Percentiles rank a stretch among this genome's conserved stretches.
These are phyloP conservation scores for Orcinus orca DNA, from an alignment of 2,113 vertebrate genomes.

Conservation along the genomic window DNA sequence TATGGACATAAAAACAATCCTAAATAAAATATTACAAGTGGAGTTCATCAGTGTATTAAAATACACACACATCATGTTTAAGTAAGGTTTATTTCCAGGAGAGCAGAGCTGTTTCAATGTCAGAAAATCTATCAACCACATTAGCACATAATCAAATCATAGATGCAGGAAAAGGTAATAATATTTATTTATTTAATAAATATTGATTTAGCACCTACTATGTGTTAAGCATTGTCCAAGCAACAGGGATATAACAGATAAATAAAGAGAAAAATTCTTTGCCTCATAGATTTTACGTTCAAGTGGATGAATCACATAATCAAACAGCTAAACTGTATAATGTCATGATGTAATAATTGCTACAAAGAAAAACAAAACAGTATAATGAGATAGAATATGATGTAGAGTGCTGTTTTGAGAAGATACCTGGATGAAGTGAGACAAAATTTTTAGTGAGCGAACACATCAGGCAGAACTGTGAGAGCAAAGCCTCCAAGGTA, in stretches of 20 bases:
- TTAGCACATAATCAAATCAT: background rate
- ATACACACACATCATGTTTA: background rate
- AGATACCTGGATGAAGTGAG: background rate
- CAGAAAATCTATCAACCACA: background rate
- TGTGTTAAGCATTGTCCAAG: background rate
- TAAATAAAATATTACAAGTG: background rate
- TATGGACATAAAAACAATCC: background rate
- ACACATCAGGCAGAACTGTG: background rate
- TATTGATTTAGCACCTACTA: background rate
- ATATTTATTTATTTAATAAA: background rate
- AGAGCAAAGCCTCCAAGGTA: background rate
- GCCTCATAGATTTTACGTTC: background rate
- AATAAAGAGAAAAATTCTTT: background rate
- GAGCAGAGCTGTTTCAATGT: background rate
- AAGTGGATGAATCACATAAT: background rate
- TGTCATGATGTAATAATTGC: background rate
- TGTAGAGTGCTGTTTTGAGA: background rate
- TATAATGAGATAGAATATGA: background rate
- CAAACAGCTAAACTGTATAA: background rate
- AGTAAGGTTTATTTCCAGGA: background rate
- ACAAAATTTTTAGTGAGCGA: background rate
- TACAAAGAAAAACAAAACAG: background rate
- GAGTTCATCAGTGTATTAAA: background rate
- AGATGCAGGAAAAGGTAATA: background rate
- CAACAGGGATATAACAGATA: background rate